Percentiles rank a stretch among this genome's conserved stretches.
These are phyloP conservation scores for Leptarthrus brevirostris DNA, from an alignment of 2,888 invertebrate genomes.

Conservation along the genomic window DNA sequence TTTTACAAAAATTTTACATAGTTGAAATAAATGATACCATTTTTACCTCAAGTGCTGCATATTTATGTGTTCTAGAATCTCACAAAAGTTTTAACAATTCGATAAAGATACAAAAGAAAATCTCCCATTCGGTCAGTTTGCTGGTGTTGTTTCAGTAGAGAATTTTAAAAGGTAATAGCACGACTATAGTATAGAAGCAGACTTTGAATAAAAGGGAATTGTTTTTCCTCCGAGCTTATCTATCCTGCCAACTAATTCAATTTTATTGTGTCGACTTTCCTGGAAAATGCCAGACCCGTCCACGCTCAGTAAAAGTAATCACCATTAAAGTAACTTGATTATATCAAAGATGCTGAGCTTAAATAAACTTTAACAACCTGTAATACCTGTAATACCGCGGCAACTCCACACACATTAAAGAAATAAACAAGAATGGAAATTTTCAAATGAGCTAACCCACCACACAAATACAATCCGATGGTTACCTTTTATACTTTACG, in stretches of 20 bases:
- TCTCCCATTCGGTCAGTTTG: too few species aligned
- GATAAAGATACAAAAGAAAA: too few species aligned
- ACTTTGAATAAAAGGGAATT: conserved; percentile 13
- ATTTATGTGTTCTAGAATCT: too few species aligned
- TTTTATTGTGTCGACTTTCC: conserved; percentile 18
- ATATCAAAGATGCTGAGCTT: conserved; percentile 20
- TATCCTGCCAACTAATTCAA: conserved; percentile 23
- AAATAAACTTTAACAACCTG: conserved; percentile 26
- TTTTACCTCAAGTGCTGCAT: too few species aligned
- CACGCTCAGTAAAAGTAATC: conserved; percentile 10
- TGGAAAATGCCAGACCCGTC: not conserved
- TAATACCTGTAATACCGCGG: not conserved
- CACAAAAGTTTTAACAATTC: too few species aligned
- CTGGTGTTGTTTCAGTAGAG: too few species aligned
- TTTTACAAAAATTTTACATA: too few species aligned
- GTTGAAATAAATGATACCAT: too few species aligned
- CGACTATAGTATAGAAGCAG: not conserved
- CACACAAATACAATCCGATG: conserved; percentile 2
- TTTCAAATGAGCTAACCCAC: conserved; percentile 9
- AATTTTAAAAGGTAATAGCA: too few species aligned
- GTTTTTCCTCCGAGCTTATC: conserved; percentile 12
- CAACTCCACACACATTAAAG: not conserved
- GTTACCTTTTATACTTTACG: not conserved
- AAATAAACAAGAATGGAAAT: not conserved
- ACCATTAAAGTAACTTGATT: conserved; percentile 17